Evolutionary conservation across 2,113 vertebrate species (phyloP).

Genomic region (Psittacula cyanocephala): DNA sequence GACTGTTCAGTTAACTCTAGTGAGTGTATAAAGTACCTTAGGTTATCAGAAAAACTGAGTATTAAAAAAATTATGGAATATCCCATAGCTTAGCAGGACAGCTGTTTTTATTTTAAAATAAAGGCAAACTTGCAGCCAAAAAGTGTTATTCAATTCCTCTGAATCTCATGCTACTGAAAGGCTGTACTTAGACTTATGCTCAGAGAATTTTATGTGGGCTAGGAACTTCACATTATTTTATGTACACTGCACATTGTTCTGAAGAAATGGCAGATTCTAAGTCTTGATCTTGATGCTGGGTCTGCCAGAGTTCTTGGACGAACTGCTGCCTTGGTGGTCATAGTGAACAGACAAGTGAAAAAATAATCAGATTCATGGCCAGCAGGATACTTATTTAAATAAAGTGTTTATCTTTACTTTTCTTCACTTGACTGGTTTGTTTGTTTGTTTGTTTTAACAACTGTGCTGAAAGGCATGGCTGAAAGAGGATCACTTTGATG

Average conservation of each 20-base stretch:
- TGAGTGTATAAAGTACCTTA: not conserved
- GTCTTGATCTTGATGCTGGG: not conserved
- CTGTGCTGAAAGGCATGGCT: not conserved
- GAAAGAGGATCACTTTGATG: not conserved
- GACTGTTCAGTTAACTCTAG: not conserved
- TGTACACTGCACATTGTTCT: rapidly evolving
- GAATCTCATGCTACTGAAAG: not conserved
- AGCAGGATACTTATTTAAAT: not conserved
- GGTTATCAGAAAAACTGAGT: not conserved
- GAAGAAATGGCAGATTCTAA: not conserved
- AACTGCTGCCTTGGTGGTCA: not conserved
- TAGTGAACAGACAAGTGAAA: not conserved
- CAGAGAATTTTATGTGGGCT: not conserved
- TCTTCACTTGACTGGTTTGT: not conserved
- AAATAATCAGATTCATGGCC: not conserved
- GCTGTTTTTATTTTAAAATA: not conserved
- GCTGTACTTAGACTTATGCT: not conserved
- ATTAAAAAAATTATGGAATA: not conserved
- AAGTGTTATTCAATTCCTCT: not conserved
- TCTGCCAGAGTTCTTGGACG: not conserved
- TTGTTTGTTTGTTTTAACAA: not conserved
- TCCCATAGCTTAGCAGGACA: not conserved
- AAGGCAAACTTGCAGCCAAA: not conserved
- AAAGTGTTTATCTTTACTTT: not conserved
- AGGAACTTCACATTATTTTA: not conserved